Percentiles rank a stretch among this genome's conserved stretches.
Conservation (phyloP, 2,797 vertebrate genomes). For the Hydrocynus forskahlii region DNA sequence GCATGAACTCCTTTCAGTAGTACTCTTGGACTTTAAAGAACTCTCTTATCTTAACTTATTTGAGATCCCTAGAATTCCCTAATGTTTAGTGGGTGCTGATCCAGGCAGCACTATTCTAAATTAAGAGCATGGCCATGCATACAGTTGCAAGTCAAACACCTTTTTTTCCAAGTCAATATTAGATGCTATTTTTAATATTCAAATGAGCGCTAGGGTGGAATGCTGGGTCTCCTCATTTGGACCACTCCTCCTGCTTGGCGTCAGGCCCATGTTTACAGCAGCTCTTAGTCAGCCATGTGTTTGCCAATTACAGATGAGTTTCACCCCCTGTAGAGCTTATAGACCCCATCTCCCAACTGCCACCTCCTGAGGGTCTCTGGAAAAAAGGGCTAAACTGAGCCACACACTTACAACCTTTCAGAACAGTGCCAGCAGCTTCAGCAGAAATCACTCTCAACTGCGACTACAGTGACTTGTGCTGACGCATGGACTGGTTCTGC, state of each 20-base stretch:
- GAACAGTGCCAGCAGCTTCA: neutral
- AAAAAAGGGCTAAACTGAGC: neutral
- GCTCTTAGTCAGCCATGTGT: conserved; percentile 23
- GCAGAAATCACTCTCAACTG: conserved; percentile 16
- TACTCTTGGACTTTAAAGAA: too few species aligned
- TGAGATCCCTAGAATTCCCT: too few species aligned
- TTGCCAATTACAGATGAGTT: conserved; percentile 22
- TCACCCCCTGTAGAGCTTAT: conserved; percentile 9
- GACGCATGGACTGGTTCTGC: neutral
- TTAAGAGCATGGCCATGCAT: too few species aligned
- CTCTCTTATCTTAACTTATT: too few species aligned
- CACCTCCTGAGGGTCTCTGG: neutral
- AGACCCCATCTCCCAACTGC: neutral
- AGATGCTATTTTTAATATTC: neutral
- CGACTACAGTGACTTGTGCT: neutral
- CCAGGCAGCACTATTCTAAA: too few species aligned
- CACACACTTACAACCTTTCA: neutral
- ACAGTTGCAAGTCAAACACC: too few species aligned
- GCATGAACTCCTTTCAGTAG: too few species aligned
- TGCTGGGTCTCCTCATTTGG: neutral
- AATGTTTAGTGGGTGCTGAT: too few species aligned
- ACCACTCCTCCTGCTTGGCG: conserved; percentile 15
- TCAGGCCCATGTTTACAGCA: conserved; percentile 39
- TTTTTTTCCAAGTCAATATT: too few species aligned
- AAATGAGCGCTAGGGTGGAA: too few species aligned